Evolutionary conservation across 1,140 invertebrate species (phyloP).

Genomic region (Sycobia sp.): DNA sequence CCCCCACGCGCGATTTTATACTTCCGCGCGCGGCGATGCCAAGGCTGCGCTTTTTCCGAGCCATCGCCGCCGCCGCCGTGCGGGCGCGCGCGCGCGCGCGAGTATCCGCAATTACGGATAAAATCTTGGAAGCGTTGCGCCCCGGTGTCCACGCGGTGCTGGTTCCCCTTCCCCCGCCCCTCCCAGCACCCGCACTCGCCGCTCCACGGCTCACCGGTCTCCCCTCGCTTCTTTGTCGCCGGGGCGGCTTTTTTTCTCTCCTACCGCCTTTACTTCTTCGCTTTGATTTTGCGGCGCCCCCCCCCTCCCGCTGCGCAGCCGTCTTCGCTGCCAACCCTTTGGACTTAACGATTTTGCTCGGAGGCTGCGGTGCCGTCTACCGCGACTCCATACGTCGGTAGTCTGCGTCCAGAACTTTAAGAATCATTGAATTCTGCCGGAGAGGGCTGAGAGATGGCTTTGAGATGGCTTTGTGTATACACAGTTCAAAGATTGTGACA

Average conservation of each 20-base stretch:
- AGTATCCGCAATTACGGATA: conserved; percentile 32
- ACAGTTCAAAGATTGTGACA: too few relatives aligned
- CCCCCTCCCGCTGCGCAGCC: background rate
- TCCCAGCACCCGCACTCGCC: background rate
- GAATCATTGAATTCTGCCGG: too few relatives aligned
- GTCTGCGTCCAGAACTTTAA: too few relatives aligned
- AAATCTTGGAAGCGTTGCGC: conserved; percentile 23
- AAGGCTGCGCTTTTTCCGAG: conserved; percentile 1
- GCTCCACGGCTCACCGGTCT: background rate
- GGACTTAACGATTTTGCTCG: conserved; percentile 5
- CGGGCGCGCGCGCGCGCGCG: too few relatives aligned
- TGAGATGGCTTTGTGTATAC: too few relatives aligned
- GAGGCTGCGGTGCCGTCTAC: too few relatives aligned
- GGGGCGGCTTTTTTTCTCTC: background rate
- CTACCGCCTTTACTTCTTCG: background rate
- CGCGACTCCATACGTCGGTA: too few relatives aligned
- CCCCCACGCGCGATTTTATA: conserved; percentile 21
- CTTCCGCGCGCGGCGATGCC: conserved; percentile 11
- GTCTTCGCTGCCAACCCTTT: background rate
- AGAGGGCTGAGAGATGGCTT: too few relatives aligned
- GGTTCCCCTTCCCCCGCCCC: background rate
- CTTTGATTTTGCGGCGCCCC: background rate
- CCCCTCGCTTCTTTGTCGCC: background rate
- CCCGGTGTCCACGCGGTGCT: conserved; percentile 2
- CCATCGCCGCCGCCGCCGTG: too few relatives aligned